Evolutionary conservation across 2,888 invertebrate genomes (phyloP), one percentile per base, ranked within the genome.

Genomic region (Acrobasis suavella): DNA sequence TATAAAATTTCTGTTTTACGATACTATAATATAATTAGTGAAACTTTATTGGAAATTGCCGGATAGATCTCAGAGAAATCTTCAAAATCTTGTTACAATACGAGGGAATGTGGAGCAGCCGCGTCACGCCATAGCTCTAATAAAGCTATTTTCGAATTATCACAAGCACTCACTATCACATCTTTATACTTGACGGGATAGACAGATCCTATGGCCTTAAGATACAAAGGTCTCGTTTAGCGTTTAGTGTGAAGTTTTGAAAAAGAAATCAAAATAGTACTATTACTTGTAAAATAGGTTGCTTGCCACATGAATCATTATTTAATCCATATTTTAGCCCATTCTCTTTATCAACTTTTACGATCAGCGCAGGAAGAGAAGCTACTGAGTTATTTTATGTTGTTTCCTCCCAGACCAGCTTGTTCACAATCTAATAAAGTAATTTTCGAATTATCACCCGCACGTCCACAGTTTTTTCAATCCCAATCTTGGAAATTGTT

Each of bases 121-220:
- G 16, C 15, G 17, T 56, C 60, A 52, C 22, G 38, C 56, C 59
- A 50, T 50, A 37, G 17, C 15, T 38, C 63, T 65, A 61, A 64
- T 65, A 61, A 64, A 67, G 64, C 54, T 63, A 64, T 67, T 65
- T 63, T 63, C 64, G 54, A 55, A 52, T 65, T 59, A 62, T 63
- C 22, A 52, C 49, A n/a, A 52, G 16, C 32, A 39, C 16, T 6
- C 32, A 32, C 32, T 32, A 7, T 32, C 0, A 32, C 7, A 32
- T 32, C 32, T 32, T 32, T 32, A 32, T 32, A 0, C 32, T 8
- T 8, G 8, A 32, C 5, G 32, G 32, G 7, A 7, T 32, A 32
- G 32, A 32, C 32, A 7, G 32, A 32, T 32, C 32, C 8, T 7
- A 7, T 32, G 8, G 32, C 32, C 7, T 2, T 32, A 8, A 32